Conservation (phyloP, 2,888 invertebrate genomes). For the Helleia helle region DNA sequence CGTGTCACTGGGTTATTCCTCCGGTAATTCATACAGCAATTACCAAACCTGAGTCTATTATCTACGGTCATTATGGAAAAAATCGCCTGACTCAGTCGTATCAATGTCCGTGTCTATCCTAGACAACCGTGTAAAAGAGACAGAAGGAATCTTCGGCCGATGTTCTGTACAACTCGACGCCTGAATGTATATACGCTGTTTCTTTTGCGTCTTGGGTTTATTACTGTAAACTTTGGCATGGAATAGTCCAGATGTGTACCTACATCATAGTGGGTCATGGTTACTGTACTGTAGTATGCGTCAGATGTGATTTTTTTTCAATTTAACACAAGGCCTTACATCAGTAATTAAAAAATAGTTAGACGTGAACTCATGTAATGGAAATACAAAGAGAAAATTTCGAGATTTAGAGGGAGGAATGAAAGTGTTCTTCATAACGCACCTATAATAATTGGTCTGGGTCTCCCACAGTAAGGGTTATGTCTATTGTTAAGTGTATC, state of each 20-base stretch:
- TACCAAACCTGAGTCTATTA: conserved; percentile 20
- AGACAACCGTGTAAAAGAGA: not conserved
- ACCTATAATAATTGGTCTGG: no score
- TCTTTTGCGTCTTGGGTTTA: not conserved
- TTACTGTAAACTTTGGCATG: not conserved
- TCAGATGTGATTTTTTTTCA: no score
- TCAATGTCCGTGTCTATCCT: not conserved
- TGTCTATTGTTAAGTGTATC: no score
- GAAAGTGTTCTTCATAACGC: no score
- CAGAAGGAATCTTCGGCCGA: not conserved
- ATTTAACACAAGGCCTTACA: no score
- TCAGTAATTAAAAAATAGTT: no score
- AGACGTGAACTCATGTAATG: no score
- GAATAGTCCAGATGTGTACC: not conserved
- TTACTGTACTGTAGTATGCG: not conserved
- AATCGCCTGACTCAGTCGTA: not conserved
- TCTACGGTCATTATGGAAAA: conserved; percentile 7
- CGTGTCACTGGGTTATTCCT: conserved; percentile 42
- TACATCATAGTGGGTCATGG: not conserved
- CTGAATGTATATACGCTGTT: not conserved
- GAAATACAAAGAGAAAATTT: no score
- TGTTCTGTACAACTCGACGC: not conserved
- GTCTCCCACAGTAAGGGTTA: no score
- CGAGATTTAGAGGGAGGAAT: no score
- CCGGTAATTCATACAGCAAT: conserved; percentile 20